phyloP scores from a whole-genome alignment of 2,888 invertebrate genomes.

The Melitaea athalia region DNA sequence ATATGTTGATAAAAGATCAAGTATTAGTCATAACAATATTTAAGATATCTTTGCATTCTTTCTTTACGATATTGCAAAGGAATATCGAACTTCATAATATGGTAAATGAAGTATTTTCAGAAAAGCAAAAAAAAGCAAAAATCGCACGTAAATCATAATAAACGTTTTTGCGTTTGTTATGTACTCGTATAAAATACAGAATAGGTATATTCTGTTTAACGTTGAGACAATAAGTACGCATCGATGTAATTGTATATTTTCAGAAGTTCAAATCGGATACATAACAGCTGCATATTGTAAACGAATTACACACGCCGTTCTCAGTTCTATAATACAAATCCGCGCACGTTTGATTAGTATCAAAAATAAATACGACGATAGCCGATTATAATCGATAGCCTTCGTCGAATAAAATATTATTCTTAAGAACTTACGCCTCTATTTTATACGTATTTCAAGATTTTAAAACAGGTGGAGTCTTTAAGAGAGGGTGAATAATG shows the following conservation, averaged over 20 bases:
- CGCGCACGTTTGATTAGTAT: constrained; percentile 11
- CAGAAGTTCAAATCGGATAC: constrained; percentile 13
- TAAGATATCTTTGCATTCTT: too few species aligned
- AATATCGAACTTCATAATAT: too few species aligned
- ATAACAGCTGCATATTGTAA: constrained; percentile 20
- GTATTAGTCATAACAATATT: too few species aligned
- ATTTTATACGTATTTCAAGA: constrained; percentile 5
- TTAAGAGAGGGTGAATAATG: constrained; percentile 10
- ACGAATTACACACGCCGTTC: constrained; percentile 9
- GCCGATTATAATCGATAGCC: not conserved
- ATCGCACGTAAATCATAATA: not conserved
- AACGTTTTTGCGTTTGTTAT: not conserved
- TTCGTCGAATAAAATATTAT: not conserved
- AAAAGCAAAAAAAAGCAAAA: too few species aligned
- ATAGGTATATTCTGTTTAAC: constrained; percentile 15
- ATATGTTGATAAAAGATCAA: too few species aligned
- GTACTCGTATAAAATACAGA: constrained; percentile 7
- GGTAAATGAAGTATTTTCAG: too few species aligned
- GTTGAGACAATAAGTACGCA: constrained; percentile 22
- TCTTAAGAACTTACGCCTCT: not conserved
- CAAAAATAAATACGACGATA: not conserved
- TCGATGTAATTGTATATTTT: constrained; percentile 17
- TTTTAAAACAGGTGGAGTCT: constrained; percentile 5
- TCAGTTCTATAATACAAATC: not conserved
- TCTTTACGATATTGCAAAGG: too few species aligned